Conservation (phyloP, 92 coral and sea anemone genomes). For the Pocillopora meandrina region DNA sequence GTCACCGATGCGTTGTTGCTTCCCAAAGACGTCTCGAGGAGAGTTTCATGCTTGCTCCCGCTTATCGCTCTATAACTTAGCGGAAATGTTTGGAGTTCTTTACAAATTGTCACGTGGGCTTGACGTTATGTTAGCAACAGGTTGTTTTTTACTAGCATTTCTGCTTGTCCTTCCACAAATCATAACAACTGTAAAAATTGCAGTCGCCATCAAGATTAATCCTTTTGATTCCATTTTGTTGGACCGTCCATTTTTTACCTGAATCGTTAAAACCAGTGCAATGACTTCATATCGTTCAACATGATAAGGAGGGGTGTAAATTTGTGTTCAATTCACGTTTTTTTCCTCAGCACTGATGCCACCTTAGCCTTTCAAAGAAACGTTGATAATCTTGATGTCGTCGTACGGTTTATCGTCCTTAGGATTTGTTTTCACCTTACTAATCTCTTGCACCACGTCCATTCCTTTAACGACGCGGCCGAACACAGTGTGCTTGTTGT, state of each 20-base stretch:
- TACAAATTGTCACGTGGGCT: not conserved
- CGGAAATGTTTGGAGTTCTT: not conserved
- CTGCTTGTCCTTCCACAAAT: no score
- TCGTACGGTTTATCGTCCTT: slow-evolving; percentile 97
- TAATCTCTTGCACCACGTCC: slow-evolving; percentile 89
- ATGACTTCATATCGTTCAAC: no score
- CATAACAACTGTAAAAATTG: not conserved
- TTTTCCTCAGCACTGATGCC: not conserved
- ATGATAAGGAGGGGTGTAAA: no score
- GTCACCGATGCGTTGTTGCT: not conserved
- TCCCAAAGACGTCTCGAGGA: not conserved
- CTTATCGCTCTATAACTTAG: not conserved
- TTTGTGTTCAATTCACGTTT: no score
- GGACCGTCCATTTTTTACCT: no score
- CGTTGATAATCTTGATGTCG: slow-evolving; percentile 87
- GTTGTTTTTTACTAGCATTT: not conserved
- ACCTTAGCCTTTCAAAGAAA: slow-evolving; percentile 65
- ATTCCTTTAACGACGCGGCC: slow-evolving; percentile 94
- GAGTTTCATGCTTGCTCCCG: not conserved
- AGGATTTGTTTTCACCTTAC: slow-evolving; percentile 84
- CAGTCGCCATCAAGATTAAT: not conserved
- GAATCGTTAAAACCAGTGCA: no score
- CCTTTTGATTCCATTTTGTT: no score
- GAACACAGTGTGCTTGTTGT: slow-evolving; percentile 97
- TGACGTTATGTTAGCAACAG: not conserved